Evolutionary conservation across 2,797 vertebrate genomes (phyloP), one percentile per base, ranked within the genome.

Genomic region (Smutsia temminckii): DNA sequence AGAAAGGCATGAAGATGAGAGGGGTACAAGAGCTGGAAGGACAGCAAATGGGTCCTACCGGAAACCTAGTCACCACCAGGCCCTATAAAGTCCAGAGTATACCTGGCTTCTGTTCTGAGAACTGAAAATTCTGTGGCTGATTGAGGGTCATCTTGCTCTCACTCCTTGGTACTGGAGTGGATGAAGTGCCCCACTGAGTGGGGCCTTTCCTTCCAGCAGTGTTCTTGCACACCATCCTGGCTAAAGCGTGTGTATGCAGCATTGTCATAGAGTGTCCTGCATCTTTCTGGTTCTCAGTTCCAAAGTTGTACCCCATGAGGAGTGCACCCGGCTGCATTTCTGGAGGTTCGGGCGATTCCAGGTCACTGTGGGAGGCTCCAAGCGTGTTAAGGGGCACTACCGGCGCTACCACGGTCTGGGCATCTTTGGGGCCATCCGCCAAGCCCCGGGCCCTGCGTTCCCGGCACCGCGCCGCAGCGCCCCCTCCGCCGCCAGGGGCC

Each of bases 401-500:
- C 0, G 25, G 84, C 6, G 16, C 72, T 40, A 6, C 72, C 34
- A 16, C 42, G 51, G 89, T 89, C 63, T 78, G 37, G 8, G 37
- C 40, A 49, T 64, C 80, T 42, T 37, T 21, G 49, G 86, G 86
- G 57, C 27, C 34, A 17, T 12, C 49, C 3, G 13, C 75, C 84
- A 23, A 87, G 77, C 86, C 95, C 91, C 46, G 12, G 46, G 21
- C 63, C 63, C 29, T 1, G 64, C 14, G 55, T 71, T 93, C 55
- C 6, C 0, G 2, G 7, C 79, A 14, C 66, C 2, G 42, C 32
- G 90, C 89, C 42, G 42, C 95, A 94, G 79, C 93, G 80, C 32
- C 92, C 83, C 71, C 61, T 63, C 51, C 51, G 94, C 96, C 95
- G 27, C 94, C 96, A 95, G 97, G 80, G 95, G 95, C 96, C 88